These are phyloP conservation scores for Channallabes apus DNA, from an alignment of 2,797 vertebrate species.

Conservation along the genomic window DNA sequence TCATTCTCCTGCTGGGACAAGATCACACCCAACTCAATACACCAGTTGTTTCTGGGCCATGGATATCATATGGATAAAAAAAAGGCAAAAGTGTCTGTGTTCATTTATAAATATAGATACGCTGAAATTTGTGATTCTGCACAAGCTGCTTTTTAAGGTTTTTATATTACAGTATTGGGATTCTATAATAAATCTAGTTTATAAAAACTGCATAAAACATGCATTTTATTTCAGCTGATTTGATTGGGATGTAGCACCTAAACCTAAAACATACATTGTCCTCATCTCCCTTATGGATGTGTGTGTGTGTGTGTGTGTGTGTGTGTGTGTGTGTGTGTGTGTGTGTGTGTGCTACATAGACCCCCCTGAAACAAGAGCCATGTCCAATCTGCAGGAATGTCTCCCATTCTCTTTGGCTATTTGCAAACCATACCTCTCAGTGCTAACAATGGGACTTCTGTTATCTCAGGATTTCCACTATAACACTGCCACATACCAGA, in stretches of 20 bases:
- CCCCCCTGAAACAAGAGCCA: conserved; percentile 56
- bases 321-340: background rate
- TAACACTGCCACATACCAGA: conserved; percentile 40
- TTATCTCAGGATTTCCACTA: conserved; percentile 35
- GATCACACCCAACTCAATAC: conserved; percentile 48
- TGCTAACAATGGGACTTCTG: conserved; percentile 56
- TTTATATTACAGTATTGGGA: background rate
- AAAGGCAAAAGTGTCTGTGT: conserved; percentile 33
- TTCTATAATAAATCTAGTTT: too few species aligned
- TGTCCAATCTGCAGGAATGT: conserved; percentile 57
- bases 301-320: conserved; percentile 27
- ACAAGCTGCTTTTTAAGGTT: background rate
- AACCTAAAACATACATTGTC: conserved; percentile 26
- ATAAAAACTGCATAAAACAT: background rate
- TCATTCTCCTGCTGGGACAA: conserved; percentile 49
- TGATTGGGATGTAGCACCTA: background rate
- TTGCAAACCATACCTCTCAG: conserved; percentile 46
- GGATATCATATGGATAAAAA: conserved; percentile 43
- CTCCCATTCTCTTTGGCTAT: conserved; percentile 50
- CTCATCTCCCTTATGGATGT: background rate
- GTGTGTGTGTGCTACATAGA: conserved; percentile 28
- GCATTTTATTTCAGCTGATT: conserved; percentile 11
- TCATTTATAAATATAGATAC: conserved; percentile 20
- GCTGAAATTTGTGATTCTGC: background rate
- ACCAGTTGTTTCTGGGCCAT: conserved; percentile 55